These are phyloP conservation scores for Stichodactyla helianthus DNA, from an alignment of 64 coral and sea anemone genomes.

Conservation along the genomic window DNA sequence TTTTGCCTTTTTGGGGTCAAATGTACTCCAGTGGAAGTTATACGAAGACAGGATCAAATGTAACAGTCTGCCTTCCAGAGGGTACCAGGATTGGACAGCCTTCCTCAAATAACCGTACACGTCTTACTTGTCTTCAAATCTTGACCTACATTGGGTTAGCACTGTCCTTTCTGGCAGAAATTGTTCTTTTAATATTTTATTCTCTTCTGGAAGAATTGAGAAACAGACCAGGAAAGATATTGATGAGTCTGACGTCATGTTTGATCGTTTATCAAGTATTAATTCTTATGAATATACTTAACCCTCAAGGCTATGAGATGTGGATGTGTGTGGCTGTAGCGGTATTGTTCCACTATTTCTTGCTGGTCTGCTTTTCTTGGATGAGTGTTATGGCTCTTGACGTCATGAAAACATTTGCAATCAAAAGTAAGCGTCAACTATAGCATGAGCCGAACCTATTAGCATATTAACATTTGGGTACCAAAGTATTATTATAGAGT, in stretches of 20 bases:
- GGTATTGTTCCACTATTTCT: slow-evolving; percentile 50
- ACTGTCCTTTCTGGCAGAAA: slow-evolving; percentile 30
- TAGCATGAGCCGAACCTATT: no score
- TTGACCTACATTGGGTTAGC: slow-evolving; percentile 42
- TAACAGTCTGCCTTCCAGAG: background rate
- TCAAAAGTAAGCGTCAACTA: slow-evolving; percentile 22
- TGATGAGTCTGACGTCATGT: slow-evolving; percentile 42
- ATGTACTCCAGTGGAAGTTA: slow-evolving; percentile 12
- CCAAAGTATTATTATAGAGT: no score
- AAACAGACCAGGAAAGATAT: slow-evolving; percentile 56
- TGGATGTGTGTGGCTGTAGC: slow-evolving; percentile 29
- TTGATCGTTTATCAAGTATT: slow-evolving; percentile 56
- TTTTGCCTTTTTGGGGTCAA: background rate
- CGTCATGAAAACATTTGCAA: slow-evolving; percentile 41
- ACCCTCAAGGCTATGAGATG: slow-evolving; percentile 7
- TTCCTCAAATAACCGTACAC: no score
- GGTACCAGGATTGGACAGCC: background rate
- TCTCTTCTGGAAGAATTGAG: slow-evolving; percentile 17
- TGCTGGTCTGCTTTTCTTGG: slow-evolving; percentile 55
- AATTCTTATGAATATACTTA: background rate
- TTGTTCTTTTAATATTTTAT: slow-evolving; percentile 36
- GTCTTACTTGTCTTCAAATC: slow-evolving; percentile 12
- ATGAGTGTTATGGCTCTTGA: slow-evolving; percentile 65
- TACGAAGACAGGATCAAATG: background rate
- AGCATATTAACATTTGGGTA: no score